phyloP scores from a whole-genome alignment of 1,140 invertebrate genomes.

The Pentalonia nigronervosa region DNA sequence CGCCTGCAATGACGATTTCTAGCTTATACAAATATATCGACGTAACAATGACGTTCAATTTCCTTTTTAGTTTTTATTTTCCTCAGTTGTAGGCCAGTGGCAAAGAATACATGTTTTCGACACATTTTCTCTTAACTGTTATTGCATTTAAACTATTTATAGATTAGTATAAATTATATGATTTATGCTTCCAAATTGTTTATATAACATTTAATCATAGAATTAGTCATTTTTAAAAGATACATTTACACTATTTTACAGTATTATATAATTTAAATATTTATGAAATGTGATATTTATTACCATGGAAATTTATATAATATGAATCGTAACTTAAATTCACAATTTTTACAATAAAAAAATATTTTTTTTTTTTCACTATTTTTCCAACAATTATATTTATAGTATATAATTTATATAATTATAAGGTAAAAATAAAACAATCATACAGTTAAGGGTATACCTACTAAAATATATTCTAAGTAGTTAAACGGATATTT shows the following conservation, averaged over 20 bases:
- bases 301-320: no score
- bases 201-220: not conserved
- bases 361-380: not conserved
- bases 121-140: not conserved
- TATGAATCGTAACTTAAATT: not conserved
- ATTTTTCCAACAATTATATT: not conserved
- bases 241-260: not conserved
- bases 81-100: not conserved
- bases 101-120: not conserved
- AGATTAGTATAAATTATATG: not conserved
- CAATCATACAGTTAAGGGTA: not conserved
- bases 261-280: not conserved
- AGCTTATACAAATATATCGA: constrained; percentile 26
- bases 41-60: constrained; percentile 1
- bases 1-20: constrained; percentile 13
- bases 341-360: not conserved
- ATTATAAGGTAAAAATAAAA: not conserved
- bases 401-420: not conserved
- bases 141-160: not conserved
- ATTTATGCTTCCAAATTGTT: not conserved
- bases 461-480: not conserved
- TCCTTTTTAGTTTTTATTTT: not conserved
- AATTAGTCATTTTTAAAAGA: not conserved
- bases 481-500: not conserved
- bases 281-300: not conserved